Percentiles rank a stretch among this genome's conserved stretches.
Evolutionary conservation across 2,797 vertebrate genomes (phyloP).

Genomic region (Smutsia temminckii): DNA sequence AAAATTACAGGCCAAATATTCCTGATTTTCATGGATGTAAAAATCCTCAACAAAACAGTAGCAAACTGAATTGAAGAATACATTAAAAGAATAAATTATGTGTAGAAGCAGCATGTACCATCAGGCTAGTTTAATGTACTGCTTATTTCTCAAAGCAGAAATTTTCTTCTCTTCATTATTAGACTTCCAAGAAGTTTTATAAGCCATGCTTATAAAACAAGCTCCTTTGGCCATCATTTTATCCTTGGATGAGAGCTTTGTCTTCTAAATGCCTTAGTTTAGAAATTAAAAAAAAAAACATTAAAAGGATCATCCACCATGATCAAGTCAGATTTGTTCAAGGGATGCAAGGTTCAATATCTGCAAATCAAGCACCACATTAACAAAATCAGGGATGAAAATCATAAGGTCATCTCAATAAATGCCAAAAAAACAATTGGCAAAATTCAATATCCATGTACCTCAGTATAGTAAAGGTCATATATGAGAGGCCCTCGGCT

Average conservation of each 20-base stretch:
- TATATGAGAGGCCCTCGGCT: background rate
- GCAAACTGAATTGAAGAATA: background rate
- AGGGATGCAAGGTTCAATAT: background rate
- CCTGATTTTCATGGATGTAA: background rate
- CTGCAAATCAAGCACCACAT: background rate
- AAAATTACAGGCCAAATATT: background rate
- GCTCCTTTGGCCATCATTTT: background rate
- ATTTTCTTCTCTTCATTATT: background rate
- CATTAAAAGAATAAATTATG: background rate
- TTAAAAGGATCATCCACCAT: background rate
- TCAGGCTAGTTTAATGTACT: background rate
- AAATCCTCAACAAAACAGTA: background rate
- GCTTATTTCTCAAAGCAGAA: background rate
- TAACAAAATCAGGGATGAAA: background rate
- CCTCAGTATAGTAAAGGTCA: background rate
- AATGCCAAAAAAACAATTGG: background rate
- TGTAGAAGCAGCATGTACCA: background rate
- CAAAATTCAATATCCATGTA: background rate
- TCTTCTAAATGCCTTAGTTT: background rate
- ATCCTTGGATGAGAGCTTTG: background rate
- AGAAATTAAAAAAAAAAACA: background rate
- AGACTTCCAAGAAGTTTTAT: background rate
- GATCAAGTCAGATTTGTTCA: background rate
- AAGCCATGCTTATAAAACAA: background rate
- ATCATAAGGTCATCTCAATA: background rate